phyloP scores from a whole-genome alignment of 2,797 vertebrate genomes.

The Coregonus ussuriensis region DNA sequence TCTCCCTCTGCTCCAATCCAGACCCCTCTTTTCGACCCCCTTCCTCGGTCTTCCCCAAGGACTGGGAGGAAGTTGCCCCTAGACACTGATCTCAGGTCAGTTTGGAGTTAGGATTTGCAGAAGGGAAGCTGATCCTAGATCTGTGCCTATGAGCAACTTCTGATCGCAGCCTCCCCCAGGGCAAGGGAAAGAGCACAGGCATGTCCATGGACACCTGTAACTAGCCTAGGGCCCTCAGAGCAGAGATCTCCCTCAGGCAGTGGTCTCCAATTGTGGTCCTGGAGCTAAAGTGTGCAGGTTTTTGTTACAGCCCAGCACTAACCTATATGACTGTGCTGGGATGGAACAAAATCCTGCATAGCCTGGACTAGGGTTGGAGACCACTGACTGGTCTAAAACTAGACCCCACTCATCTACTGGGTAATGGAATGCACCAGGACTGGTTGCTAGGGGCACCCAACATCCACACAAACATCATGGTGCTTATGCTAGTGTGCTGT shows the following conservation, averaged over 20 bases:
- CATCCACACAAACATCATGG: not conserved
- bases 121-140: not conserved
- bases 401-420: not conserved
- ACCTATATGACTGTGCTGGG: not conserved
- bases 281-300: not conserved
- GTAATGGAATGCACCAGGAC: not conserved
- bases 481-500: too few relatives aligned
- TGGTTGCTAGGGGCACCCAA: not conserved
- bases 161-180: not conserved
- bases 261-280: not conserved
- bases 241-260: not conserved
- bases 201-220: not conserved
- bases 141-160: not conserved
- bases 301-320: constrained; percentile 3
- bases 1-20: constrained; percentile 67
- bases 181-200: not conserved
- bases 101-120: not conserved
- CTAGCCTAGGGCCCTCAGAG: not conserved
- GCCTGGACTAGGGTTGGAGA: not conserved
- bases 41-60: not conserved
- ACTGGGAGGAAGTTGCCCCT: not conserved
- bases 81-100: not conserved
- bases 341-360: not conserved
- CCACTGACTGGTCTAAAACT: not conserved
- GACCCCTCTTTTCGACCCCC: not conserved